A percentile compares a stretch with the other conserved stretches of the same genome.
Evolutionary conservation across 2,113 vertebrate species (phyloP).

Genomic region (Cepphus grylle): DNA sequence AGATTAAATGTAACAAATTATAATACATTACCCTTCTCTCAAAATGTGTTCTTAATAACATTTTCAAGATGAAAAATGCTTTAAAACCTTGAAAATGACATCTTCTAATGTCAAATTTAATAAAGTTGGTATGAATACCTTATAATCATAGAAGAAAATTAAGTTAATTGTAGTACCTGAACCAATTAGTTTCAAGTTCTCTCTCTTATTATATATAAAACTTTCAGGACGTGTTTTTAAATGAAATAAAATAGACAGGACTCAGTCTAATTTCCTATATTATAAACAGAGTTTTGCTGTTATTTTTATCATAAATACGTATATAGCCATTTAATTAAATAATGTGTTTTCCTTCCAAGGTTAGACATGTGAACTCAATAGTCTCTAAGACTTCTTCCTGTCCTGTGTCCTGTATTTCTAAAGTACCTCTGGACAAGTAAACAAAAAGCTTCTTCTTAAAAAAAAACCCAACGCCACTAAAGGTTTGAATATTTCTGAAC

Average conservation of each 20-base stretch:
- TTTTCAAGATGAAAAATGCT: neutral
- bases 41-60: neutral
- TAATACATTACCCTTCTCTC: neutral
- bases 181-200: neutral
- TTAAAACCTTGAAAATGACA: neutral
- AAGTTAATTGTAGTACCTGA: constrained; percentile 8
- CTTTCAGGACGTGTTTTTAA: neutral
- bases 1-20: neutral
- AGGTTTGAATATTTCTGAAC: neutral
- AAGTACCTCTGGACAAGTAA: neutral
- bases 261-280: neutral
- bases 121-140: neutral
- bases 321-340: neutral
- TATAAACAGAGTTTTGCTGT: neutral
- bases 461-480: neutral
- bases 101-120: constrained; percentile 8
- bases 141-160: neutral
- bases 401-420: neutral
- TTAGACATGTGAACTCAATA: neutral
- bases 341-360: neutral
- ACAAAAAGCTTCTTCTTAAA: fast-evolving
- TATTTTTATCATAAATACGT: neutral
- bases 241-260: neutral
- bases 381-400: neutral
- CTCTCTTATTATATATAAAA: neutral